Evolutionary conservation across 2,113 vertebrate genomes (phyloP).

Genomic region (Corapipo altera): DNA sequence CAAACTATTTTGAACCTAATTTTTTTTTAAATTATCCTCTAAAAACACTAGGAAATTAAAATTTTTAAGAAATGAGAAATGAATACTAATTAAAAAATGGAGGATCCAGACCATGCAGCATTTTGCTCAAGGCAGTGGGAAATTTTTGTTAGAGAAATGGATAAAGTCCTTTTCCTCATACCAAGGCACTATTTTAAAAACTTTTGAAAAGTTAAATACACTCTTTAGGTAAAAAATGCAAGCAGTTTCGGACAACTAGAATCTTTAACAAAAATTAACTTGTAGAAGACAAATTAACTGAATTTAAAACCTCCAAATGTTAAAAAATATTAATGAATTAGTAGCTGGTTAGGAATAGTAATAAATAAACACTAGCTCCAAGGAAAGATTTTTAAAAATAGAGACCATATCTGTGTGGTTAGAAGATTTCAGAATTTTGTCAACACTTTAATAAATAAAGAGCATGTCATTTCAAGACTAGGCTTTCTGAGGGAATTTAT

Average conservation of each 20-base stretch:
- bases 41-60: not conserved
- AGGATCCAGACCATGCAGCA: not conserved
- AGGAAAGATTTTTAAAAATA: not conserved
- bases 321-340: not conserved
- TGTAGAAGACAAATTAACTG: not conserved
- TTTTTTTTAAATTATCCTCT: not conserved
- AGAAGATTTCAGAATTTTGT: not conserved
- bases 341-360: rapidly evolving
- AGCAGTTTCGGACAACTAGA: not conserved
- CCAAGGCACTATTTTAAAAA: not conserved
- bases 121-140: not conserved
- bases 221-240: not conserved
- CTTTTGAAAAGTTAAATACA: not conserved
- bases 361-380: not conserved
- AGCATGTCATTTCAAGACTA: not conserved
- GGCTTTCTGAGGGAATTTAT: not conserved
- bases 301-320: not conserved
- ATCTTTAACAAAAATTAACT: not conserved
- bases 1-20: not conserved
- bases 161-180: not conserved
- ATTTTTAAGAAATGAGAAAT: not conserved
- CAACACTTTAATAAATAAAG: not conserved
- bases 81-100: not conserved
- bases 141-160: not conserved
- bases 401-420: not conserved